These are phyloP conservation scores for Dicrurus megarhynchus DNA, from an alignment of 2,113 vertebrate species.

Conservation along the genomic window DNA sequence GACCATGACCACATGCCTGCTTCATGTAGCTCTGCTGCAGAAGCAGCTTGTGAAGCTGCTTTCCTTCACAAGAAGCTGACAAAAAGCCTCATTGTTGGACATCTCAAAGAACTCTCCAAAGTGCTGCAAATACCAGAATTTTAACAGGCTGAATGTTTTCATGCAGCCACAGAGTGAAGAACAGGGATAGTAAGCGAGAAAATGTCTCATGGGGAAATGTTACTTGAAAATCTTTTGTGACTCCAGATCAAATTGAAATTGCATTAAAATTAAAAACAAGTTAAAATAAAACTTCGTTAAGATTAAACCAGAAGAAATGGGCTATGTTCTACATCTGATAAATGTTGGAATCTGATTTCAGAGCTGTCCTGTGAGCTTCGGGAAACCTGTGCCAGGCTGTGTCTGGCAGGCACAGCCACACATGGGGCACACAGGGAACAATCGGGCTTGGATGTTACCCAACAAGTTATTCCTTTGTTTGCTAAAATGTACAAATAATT, in stretches of 20 bases:
- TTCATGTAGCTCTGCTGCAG: background rate
- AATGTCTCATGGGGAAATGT: background rate
- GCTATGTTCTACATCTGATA: too few species aligned
- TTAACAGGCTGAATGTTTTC: background rate
- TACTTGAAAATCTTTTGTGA: background rate
- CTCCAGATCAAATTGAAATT: background rate
- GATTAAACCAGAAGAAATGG: too few species aligned
- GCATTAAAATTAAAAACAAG: too few species aligned
- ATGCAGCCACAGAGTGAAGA: background rate
- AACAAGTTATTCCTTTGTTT: too few species aligned
- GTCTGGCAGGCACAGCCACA: too few species aligned
- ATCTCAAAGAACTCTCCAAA: background rate
- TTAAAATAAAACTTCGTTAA: too few species aligned
- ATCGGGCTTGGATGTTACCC: too few species aligned
- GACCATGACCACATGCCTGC: background rate
- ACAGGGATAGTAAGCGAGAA: background rate
- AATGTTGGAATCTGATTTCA: too few species aligned
- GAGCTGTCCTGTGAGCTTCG: too few species aligned
- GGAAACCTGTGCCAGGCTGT: too few species aligned
- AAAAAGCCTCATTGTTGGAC: background rate
- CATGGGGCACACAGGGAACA: too few species aligned
- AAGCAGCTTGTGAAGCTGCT: background rate
- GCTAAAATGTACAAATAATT: too few species aligned
- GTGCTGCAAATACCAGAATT: background rate
- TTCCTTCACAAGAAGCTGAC: background rate